phyloP scores from a whole-genome alignment of 2,797 vertebrate species.

The Lepus townsendii region DNA sequence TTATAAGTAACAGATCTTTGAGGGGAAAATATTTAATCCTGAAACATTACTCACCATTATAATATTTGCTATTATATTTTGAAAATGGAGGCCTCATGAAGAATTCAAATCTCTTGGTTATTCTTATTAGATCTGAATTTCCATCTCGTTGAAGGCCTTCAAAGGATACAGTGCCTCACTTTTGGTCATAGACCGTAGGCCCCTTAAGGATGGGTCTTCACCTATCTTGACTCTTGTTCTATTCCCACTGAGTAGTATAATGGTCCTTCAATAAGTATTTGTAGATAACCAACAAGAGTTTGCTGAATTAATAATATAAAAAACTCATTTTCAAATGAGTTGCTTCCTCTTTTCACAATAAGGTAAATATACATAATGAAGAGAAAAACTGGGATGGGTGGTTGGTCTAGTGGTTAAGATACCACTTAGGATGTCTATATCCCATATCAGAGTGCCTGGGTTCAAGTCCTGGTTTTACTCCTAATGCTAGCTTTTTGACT shows the following conservation, averaged over 20 bases:
- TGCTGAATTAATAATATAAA: constrained; percentile 16
- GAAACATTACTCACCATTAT: constrained; percentile 1
- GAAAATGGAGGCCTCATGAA: not conserved
- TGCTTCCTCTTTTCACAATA: constrained; percentile 25
- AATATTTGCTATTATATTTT: constrained; percentile 31
- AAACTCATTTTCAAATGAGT: not conserved
- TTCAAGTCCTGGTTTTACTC: not conserved
- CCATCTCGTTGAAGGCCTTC: not conserved
- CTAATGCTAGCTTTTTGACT: too few species aligned
- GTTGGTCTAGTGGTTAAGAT: constrained; percentile 4
- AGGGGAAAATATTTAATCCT: not conserved
- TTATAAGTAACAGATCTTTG: not conserved
- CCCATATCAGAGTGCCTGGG: not conserved
- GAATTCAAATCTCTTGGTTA: not conserved
- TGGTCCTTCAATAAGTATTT: not conserved
- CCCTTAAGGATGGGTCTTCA: not conserved
- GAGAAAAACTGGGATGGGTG: not conserved
- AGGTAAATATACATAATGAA: constrained; percentile 26
- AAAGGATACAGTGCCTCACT: not conserved
- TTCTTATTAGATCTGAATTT: not conserved
- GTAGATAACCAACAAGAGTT: not conserved
- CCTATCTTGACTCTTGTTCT: not conserved
- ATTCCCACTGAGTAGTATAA: not conserved
- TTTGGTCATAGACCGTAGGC: not conserved
- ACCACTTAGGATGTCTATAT: not conserved